Conservation (phyloP, 2,113 vertebrate genomes). For the Brevimyrus niger region DNA sequence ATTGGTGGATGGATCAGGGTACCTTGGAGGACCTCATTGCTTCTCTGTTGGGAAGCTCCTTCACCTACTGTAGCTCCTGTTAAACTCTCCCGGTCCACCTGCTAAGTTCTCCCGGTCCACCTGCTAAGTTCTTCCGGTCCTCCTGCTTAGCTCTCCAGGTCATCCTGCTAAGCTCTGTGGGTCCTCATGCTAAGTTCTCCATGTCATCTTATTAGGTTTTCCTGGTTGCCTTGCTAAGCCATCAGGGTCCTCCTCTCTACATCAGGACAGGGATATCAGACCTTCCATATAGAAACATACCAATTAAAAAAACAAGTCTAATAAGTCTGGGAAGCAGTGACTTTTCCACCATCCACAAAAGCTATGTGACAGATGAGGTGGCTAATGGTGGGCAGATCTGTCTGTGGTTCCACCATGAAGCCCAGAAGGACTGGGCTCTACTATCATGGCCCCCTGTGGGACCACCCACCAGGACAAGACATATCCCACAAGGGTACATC, state of each 20-base stretch:
- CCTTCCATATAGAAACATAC: not conserved
- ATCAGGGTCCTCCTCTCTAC: not conserved
- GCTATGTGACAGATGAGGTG: not conserved
- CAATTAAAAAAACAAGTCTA: not conserved
- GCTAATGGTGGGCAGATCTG: not conserved
- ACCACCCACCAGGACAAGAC: not conserved
- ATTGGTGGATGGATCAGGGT: constrained; percentile 9
- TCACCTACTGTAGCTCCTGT: too few relatives aligned
- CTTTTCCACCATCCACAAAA: not conserved
- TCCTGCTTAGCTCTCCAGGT: not conserved
- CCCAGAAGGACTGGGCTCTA: not conserved
- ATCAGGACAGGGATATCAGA: not conserved
- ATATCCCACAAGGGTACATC: not conserved
- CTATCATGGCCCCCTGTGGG: not conserved
- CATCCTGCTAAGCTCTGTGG: not conserved
- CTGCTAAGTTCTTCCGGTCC: not conserved
- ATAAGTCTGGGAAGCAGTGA: not conserved
- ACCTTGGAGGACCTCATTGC: constrained; percentile 1
- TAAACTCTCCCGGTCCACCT: not conserved
- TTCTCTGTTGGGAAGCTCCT: not conserved
- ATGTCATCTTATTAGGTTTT: not conserved
- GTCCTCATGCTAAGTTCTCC: not conserved
- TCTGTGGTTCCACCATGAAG: not conserved
- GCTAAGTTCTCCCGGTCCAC: not conserved
- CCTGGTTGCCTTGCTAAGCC: not conserved